Percentiles rank a stretch among this genome's conserved stretches.
Evolutionary conservation across 2,888 invertebrate genomes (phyloP).

Genomic region (Chrysomela aeneicollis): DNA sequence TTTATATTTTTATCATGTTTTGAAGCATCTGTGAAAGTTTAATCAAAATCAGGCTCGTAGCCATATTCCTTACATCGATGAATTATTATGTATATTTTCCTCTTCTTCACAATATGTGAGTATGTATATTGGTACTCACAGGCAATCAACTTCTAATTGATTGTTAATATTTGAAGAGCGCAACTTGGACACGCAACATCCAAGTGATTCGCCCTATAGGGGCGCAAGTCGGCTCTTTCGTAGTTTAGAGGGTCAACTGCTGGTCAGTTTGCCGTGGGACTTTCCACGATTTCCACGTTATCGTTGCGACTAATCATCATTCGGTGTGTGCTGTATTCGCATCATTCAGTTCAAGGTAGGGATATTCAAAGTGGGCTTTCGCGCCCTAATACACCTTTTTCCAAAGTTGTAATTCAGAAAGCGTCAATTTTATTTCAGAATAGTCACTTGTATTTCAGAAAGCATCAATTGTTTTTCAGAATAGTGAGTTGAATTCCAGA

Average conservation of each 20-base stretch:
- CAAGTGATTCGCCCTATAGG: slow-evolving; percentile 28
- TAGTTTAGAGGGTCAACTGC: slow-evolving; percentile 37
- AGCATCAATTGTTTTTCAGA: too few species aligned
- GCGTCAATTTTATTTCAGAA: too few species aligned
- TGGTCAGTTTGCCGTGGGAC: slow-evolving; percentile 44
- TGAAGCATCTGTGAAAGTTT: too few species aligned
- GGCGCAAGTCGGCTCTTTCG: slow-evolving; percentile 42
- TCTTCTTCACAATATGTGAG: too few species aligned
- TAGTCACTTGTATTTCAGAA: too few species aligned
- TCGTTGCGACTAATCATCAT: slow-evolving; percentile 11
- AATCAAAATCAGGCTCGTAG: too few species aligned
- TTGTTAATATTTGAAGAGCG: slow-evolving; percentile 28
- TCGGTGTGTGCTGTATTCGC: not conserved
- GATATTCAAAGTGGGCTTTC: not conserved
- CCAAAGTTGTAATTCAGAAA: too few species aligned
- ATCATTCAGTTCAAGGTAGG: not conserved
- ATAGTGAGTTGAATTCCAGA: too few species aligned
- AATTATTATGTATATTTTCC: too few species aligned
- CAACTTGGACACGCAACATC: slow-evolving; percentile 29
- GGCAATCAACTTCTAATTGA: slow-evolving; percentile 30
- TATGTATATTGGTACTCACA: not conserved
- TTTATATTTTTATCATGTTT: too few species aligned
- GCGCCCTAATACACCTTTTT: too few species aligned
- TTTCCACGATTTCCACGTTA: slow-evolving; percentile 27
- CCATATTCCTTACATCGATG: too few species aligned